Base-by-base conservation (phyloP, 1,140 invertebrate genomes). In the Choristoneura fumiferana region DNA sequence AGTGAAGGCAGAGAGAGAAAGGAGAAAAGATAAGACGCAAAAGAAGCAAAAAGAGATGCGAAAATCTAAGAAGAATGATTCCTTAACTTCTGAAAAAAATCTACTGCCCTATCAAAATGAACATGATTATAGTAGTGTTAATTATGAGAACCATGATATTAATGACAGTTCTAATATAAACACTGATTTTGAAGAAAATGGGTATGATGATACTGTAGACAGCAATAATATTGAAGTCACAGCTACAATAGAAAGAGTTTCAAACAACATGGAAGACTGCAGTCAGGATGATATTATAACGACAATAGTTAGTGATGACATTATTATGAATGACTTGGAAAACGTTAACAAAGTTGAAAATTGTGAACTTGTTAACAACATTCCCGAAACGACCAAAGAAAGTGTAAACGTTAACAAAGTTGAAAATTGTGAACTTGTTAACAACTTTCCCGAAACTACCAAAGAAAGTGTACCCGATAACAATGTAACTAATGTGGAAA, bases 81-180 rank as follows among this genome's bases (percentile, higher is more conserved):
- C 74, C 76, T 69, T 49, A 12, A 18, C 4, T 8, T 49, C 22
- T 49, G 78, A 35, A 57, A 60, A 62, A 29, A 69, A 60, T 36
- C 56, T 78, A 15, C 40, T 63, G 18, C 54, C 61, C 29, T 54
- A 73, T 67, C 64, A 79, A 60, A 78, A 77, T 60, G 78, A 86
- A 65, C 80, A 80, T 73, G 76, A 86, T 65, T 84, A 81, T 63
- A 83, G 69, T 59, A 58, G 37, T 62, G 62, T 35, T 60, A 43
- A 53, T 33, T 37, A 40, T 52, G 8, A 59, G 52, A 54, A 54
- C 8, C 17, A 22, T n/a, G 8, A 54, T 9, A 43, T 38, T 3
- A 15, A 37, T 56, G 10, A 53, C 35, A 52, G 63, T 49, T 45
- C 29, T 54, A 69, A 60, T 59, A 60, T 45, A 40, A 54, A 54